Percentiles rank a stretch among this genome's conserved stretches.
These are phyloP conservation scores for Gonatopus flavifemur DNA, from an alignment of 1,140 invertebrate genomes.

Conservation along the genomic window DNA sequence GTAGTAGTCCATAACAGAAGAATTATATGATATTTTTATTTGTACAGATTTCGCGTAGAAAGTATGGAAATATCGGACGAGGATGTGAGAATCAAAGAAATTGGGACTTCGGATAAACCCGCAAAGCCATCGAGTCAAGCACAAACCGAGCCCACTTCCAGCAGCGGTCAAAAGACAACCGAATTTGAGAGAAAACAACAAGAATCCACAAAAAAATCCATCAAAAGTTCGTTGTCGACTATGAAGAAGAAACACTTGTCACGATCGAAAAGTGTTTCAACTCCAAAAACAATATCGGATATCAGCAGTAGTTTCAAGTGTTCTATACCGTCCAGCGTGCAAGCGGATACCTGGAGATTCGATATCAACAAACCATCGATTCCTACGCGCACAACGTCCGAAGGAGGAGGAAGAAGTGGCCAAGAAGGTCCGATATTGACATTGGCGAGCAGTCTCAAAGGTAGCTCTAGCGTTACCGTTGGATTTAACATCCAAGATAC, in stretches of 20 bases:
- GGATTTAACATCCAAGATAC: constrained; percentile 46
- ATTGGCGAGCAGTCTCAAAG: constrained; percentile 49
- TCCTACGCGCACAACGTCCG: constrained; percentile 9
- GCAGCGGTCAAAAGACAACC: background rate
- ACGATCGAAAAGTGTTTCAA: constrained; percentile 51
- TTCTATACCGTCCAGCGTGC: too few relatives aligned
- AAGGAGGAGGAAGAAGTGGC: constrained; percentile 11
- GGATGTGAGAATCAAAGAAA: constrained; percentile 52
- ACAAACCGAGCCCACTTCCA: constrained; percentile 15
- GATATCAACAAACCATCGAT: too few relatives aligned
- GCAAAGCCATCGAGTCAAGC: constrained; percentile 12
- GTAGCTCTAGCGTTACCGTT: constrained; percentile 42
- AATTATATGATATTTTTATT: too few relatives aligned
- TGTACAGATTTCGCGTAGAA: constrained; percentile 50
- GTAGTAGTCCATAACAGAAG: too few relatives aligned
- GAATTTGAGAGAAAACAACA: background rate
- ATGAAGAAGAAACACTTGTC: constrained; percentile 36
- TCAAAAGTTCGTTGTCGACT: background rate
- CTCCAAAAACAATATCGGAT: constrained; percentile 35
- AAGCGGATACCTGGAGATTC: too few relatives aligned
- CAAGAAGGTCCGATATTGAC: constrained; percentile 47
- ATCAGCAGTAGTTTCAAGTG: constrained; percentile 26
- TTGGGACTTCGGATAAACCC: constrained; percentile 31
- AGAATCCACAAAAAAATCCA: too few relatives aligned
- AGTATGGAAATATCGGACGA: constrained; percentile 52